Base-by-base conservation (phyloP, 2,888 invertebrate genomes). In the Agrotis clavis region DNA sequence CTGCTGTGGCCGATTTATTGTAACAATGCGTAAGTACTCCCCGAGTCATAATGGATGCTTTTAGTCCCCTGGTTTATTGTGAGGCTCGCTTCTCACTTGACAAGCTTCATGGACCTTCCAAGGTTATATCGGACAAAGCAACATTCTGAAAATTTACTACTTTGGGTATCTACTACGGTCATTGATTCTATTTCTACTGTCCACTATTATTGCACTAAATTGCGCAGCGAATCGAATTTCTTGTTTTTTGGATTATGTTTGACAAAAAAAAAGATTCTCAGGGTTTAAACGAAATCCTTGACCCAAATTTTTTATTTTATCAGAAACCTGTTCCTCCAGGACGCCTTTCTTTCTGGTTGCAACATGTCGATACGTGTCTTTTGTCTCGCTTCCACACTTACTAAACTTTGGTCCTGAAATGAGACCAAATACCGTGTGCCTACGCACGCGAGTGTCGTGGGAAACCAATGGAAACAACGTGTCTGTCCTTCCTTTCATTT, bases 401-500 rank as follows among this genome's bases (percentile, higher is more conserved):
- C 54, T 45, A 78, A 79, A 77, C 63, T 66, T 41, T 67, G 62
- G 67, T 78, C 83, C 78, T 80, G 79, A 87, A 93, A 89, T 79
- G 89, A 86, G 86, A 90, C 73, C 56, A 82, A 79, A 76, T 81
- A 74, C 87, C 82, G 82, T 88, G 88, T 74, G 86, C 85, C 83
- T 85, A 83, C 86, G 86, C 90, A 87, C 83, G 87, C 79, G 53
- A 75, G 85, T 87, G 88, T 90, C 95, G 95, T 95, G 95, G 92
- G 95, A 95, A 95, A 91, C 90, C 86, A 88, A 89, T 89, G 90
- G 83, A 90, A 93, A 91, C 91, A 92, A 91, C 90, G 89, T 91
- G 90, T 92, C 87, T 92, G 92, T 93, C 91, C 91, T 93, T 90
- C 93, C 93, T 93, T 94, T 94, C 92, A 92, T 91, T 92, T 92